Percentiles rank a stretch among this genome's conserved stretches.
Evolutionary conservation across 2,113 vertebrate species (phyloP).

Genomic region (Albula glossodonta): DNA sequence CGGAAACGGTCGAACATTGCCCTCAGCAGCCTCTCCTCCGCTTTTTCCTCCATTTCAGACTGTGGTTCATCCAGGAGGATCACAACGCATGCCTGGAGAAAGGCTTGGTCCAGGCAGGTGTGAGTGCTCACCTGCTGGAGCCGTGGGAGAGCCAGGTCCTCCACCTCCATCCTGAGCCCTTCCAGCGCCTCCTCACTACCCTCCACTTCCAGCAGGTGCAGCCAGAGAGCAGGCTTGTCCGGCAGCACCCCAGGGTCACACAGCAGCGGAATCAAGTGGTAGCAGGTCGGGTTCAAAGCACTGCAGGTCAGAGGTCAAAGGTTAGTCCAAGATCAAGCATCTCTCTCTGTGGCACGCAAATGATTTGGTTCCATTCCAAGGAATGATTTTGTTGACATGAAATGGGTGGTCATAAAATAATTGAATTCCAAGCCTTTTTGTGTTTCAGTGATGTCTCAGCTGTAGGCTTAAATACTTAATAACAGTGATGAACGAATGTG

Average conservation of each 20-base stretch:
- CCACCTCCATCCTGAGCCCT: slow-evolving; percentile 62
- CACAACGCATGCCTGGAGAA: slow-evolving; percentile 75
- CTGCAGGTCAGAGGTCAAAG: slow-evolving; percentile 57
- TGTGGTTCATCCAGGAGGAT: slow-evolving; percentile 79
- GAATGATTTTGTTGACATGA: not conserved
- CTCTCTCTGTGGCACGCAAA: not conserved
- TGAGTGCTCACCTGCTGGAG: slow-evolving; percentile 73
- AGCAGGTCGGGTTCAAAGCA: slow-evolving; percentile 70
- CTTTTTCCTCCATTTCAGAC: slow-evolving; percentile 31
- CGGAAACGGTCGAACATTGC: slow-evolving; percentile 63
- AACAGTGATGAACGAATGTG: too few relatives aligned
- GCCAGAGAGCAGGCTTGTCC: slow-evolving; percentile 61
- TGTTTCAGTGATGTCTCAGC: too few relatives aligned
- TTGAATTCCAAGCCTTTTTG: too few relatives aligned
- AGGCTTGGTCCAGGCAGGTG: slow-evolving; percentile 68
- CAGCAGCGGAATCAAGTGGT: slow-evolving; percentile 77
- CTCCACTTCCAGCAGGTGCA: slow-evolving; percentile 77
- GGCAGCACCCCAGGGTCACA: slow-evolving; percentile 76
- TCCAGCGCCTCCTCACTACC: slow-evolving; percentile 55
- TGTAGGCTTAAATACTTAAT: too few relatives aligned
- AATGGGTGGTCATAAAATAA: too few relatives aligned
- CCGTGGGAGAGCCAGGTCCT: slow-evolving; percentile 71
- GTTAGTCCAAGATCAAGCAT: not conserved
- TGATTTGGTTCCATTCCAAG: not conserved
- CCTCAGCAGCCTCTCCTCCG: slow-evolving; percentile 49